phyloP scores from a whole-genome alignment of 2,113 vertebrate genomes.

The Ovis canadensis region DNA sequence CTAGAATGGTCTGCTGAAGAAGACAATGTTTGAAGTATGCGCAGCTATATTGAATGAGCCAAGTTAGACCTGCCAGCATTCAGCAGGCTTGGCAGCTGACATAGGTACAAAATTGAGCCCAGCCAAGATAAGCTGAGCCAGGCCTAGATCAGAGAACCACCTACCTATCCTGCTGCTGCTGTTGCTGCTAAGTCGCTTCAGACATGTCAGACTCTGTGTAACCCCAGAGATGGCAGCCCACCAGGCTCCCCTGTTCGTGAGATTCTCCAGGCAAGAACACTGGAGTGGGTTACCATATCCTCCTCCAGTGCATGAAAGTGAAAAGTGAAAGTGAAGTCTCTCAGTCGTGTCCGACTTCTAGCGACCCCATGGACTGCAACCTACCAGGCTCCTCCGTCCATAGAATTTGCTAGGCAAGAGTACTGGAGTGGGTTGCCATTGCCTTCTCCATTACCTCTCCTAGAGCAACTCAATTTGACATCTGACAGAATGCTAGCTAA shows the following conservation, averaged over 20 bases:
- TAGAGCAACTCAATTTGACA: not conserved
- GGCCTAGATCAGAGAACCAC: not conserved
- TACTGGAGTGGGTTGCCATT: no score
- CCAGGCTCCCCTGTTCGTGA: no score
- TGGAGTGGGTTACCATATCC: no score
- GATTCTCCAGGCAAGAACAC: no score
- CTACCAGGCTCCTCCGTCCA: fast-evolving
- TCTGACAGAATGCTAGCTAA: not conserved
- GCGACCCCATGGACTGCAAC: no score
- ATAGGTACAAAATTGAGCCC: not conserved
- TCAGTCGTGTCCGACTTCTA: no score
- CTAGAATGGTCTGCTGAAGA: not conserved
- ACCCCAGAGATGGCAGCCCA: no score
- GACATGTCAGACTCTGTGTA: no score
- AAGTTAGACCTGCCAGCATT: not conserved
- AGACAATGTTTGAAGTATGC: not conserved
- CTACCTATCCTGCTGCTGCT: not conserved
- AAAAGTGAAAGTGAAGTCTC: no score
- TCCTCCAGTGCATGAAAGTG: no score
- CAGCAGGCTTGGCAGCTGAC: not conserved
- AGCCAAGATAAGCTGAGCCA: not conserved
- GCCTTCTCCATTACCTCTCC: not conserved
- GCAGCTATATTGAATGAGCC: not conserved
- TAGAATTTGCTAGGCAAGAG: no score
- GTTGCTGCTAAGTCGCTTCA: no score